These are phyloP conservation scores for Pseudochirops corinnae DNA, from an alignment of 2,797 vertebrate genomes.

Conservation along the genomic window DNA sequence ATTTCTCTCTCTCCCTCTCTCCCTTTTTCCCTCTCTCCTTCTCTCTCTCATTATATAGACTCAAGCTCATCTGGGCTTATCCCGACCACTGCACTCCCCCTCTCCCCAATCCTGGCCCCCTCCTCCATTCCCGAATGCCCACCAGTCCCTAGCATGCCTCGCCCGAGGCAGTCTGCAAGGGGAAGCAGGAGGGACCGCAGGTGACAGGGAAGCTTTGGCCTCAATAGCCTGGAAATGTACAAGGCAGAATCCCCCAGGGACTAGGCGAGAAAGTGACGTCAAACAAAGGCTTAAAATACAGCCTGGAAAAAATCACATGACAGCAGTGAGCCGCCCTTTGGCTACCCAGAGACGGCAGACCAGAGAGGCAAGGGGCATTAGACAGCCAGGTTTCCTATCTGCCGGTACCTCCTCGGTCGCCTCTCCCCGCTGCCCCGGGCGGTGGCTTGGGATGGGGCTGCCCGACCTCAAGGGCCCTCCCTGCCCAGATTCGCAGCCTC, in stretches of 20 bases:
- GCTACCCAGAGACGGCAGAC: slow-evolving; percentile 19
- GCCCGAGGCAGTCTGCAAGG: not conserved
- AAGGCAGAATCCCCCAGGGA: slow-evolving; percentile 77
- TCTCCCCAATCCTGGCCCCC: not conserved
- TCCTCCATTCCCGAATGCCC: too few relatives aligned
- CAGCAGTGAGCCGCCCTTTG: slow-evolving; percentile 72
- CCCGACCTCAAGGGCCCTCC: not conserved
- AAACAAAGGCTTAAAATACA: slow-evolving; percentile 85
- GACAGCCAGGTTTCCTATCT: slow-evolving; percentile 9
- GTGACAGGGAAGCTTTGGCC: slow-evolving; percentile 31
- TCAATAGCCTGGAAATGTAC: slow-evolving; percentile 68
- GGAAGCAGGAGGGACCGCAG: slow-evolving; percentile 4
- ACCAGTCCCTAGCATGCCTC: not conserved
- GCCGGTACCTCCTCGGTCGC: not conserved
- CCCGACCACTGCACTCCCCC: not conserved
- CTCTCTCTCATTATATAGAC: accelerated
- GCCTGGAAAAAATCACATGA: slow-evolving; percentile 80
- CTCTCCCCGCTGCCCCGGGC: not conserved
- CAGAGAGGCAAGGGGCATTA: not conserved
- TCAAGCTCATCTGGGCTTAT: not conserved
- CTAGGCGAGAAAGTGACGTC: slow-evolving; percentile 79
- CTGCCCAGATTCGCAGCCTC: not conserved
- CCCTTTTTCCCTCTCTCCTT: too few relatives aligned
- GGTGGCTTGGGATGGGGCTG: not conserved
- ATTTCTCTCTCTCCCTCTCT: too few relatives aligned